A percentile compares a stretch with the other conserved stretches of the same genome.
Conservation (phyloP, 64 coral and sea anemone species). For the Acropora yongei region DNA sequence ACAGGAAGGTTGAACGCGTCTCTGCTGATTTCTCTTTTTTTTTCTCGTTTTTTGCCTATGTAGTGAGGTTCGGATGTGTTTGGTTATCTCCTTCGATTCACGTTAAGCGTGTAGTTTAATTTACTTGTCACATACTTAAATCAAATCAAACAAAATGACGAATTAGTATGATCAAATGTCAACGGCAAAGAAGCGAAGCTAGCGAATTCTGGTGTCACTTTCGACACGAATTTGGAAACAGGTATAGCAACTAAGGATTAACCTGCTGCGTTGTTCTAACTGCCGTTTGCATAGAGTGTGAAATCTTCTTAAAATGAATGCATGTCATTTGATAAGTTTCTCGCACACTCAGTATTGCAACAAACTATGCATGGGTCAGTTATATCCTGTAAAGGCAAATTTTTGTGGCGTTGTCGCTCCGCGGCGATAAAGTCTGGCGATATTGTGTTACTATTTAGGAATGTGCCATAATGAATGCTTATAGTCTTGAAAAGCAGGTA, state of each 20-base stretch:
- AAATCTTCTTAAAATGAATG: not conserved
- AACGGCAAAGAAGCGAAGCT: not conserved
- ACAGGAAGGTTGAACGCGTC: no score
- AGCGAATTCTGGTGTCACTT: not conserved
- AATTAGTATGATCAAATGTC: not conserved
- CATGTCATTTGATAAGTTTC: not conserved
- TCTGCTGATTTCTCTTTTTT: no score
- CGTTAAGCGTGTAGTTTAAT: not conserved
- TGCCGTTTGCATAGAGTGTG: not conserved
- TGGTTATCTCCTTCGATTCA: not conserved
- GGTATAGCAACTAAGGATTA: no score
- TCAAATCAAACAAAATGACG: not conserved
- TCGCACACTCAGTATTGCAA: no score
- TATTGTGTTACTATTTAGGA: not conserved
- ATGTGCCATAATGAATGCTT: not conserved
- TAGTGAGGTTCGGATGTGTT: no score
- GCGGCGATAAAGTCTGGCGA: not conserved
- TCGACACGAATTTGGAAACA: not conserved
- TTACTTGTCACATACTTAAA: not conserved
- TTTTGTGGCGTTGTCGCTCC: not conserved
- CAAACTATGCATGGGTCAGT: not conserved
- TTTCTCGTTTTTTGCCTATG: no score
- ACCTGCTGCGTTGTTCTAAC: not conserved
- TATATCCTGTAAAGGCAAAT: not conserved
- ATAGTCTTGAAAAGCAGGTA: not conserved